Evolutionary conservation across 1,140 invertebrate species (phyloP), one percentile per base, ranked within the genome.

Genomic region (Hesperophylax magnus): DNA sequence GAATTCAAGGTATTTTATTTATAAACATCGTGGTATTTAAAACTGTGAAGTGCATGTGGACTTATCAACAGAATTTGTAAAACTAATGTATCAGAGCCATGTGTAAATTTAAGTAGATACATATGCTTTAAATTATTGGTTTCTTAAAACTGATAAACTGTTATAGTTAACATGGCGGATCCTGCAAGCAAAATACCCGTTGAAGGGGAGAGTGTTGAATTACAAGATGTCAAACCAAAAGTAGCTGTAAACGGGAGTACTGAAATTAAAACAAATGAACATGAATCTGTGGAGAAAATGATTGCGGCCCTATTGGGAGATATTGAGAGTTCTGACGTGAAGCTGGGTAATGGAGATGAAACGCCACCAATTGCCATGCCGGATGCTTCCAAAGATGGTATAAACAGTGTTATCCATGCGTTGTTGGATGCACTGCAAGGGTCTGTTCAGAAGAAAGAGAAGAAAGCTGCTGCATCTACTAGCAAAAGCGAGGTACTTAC

Each of bases 401-500:
- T 72, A 24, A 27, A 72, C 18, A 72, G 69, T 54, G 69, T 72
- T 20, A 72, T 72, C 20, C 69, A 72, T 27, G 69, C 69, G 17
- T 17, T 72, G 4, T 72, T 72, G 52, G 69, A 72, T 54, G 69
- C 69, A 24, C n/a, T 72, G 69, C 69, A 72, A 31, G 75, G 61
- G 61, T 61, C 75, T 34, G 60, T 24, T 22, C 54, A 17, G 18
- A 61, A 60, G 18, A 77, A 77, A 20, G 56, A 60, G 27, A n/a
- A 77, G 8, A 34, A 71, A 39, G 67, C 18, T 3, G 18, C 20
- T 14, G 31, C 67, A 27, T 24, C 67, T 24, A 71, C 67, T 22
- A 52, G 31, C 67, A 71, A 22, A n/a, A 39, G 24, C 31, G 65
- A 69, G 31, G 65, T 69, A 56, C 9, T 15, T 56, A 6, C 5